Percentiles rank a stretch among this genome's conserved stretches.
phyloP scores from a whole-genome alignment of 2,113 vertebrate species.

The Clarias batrachus region DNA sequence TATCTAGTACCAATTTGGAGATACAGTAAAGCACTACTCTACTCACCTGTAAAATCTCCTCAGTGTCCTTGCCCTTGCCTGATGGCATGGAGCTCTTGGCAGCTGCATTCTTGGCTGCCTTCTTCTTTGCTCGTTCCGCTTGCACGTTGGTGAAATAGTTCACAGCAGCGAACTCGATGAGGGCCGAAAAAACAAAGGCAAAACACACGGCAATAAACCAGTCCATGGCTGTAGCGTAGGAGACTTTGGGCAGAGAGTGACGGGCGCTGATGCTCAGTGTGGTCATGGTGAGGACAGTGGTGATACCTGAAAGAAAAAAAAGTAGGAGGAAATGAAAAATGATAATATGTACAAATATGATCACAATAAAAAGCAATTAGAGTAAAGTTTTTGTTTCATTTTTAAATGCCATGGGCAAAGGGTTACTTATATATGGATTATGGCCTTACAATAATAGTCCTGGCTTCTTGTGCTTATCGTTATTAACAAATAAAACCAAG shows the following conservation, averaged over 20 bases:
- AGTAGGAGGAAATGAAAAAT: neutral
- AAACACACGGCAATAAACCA: conserved; percentile 99
- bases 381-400: neutral
- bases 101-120: conserved; percentile 78
- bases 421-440: neutral
- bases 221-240: conserved; percentile 98
- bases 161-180: conserved; percentile 97
- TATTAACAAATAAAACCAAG: neutral
- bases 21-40: neutral
- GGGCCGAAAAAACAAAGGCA: conserved; percentile 97
- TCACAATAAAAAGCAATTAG: neutral
- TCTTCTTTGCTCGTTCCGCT: conserved; percentile 87
- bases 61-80: conserved; percentile 75
- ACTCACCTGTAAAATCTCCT: conserved; percentile 81
- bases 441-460: neutral
- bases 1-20: neutral
- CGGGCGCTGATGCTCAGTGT: conserved; percentile 97
- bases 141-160: conserved; percentile 97
- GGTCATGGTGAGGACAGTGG: conserved; percentile 98
- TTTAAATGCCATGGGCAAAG: neutral
- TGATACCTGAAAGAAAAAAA: conserved; percentile 81
- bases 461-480: neutral
- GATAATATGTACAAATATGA: neutral
- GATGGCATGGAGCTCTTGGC: conserved; percentile 54
- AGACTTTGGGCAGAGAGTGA: conserved; percentile 97